phyloP scores from a whole-genome alignment of 2,113 vertebrate species.

The Herpetotheres cachinnans region DNA sequence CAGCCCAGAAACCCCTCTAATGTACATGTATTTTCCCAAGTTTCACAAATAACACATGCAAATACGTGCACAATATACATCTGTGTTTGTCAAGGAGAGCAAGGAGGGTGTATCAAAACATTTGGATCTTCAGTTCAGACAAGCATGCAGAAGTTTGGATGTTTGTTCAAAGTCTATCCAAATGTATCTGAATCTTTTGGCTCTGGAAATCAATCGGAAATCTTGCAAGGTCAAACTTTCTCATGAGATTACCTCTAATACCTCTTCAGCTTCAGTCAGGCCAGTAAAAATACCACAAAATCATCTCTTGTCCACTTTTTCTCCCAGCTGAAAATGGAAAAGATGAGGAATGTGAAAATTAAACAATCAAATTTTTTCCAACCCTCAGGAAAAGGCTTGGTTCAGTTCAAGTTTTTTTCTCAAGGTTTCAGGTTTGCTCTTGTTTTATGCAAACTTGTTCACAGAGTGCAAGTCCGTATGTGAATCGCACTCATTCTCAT shows the following conservation, averaged over 20 bases:
- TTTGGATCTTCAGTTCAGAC: conserved; percentile 4
- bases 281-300: conserved; percentile 68
- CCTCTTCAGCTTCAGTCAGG: conserved; percentile 21
- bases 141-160: background rate
- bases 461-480: background rate
- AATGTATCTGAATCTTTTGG: conserved; percentile 23
- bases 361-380: conserved; percentile 55
- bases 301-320: conserved; percentile 39
- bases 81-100: background rate
- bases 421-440: conserved; percentile 37
- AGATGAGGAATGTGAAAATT: conserved; percentile 60
- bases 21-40: background rate
- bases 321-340: conserved; percentile 46
- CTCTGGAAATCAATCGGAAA: conserved; percentile 35
- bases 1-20: background rate
- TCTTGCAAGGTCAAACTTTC: conserved; percentile 47
- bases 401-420: conserved; percentile 1
- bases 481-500: background rate
- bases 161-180: conserved; percentile 18
- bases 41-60: background rate
- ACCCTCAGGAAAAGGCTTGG: conserved; percentile 33
- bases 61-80: background rate
- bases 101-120: background rate
- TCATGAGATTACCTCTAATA: conserved; percentile 55
- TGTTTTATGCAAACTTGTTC: background rate